phyloP scores from a whole-genome alignment of 2,888 invertebrate species.

The Cephus pulcher region DNA sequence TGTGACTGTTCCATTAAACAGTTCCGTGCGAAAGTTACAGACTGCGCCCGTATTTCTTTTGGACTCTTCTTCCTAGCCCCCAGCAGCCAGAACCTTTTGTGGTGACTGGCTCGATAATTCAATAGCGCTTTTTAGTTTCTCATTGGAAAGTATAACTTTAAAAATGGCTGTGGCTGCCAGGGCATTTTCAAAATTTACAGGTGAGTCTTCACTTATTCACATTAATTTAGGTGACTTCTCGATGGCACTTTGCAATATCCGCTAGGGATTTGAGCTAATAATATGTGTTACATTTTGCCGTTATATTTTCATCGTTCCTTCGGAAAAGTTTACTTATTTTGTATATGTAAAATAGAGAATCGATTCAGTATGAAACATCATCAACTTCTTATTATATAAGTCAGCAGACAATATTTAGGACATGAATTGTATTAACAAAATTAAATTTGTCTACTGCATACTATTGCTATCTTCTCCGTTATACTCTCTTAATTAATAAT shows the following conservation, averaged over 20 bases:
- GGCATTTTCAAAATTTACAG: slow-evolving; percentile 61
- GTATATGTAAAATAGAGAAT: not conserved
- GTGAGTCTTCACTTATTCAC: slow-evolving; percentile 35
- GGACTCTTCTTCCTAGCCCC: slow-evolving; percentile 36
- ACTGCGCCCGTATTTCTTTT: slow-evolving; percentile 36
- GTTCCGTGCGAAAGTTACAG: slow-evolving; percentile 29
- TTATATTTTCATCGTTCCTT: slow-evolving; percentile 19
- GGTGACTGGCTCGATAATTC: slow-evolving; percentile 35
- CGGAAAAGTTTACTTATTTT: not conserved
- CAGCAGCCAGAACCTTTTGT: slow-evolving; percentile 46
- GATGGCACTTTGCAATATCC: not conserved
- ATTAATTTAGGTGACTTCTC: slow-evolving; percentile 2
- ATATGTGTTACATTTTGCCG: slow-evolving; percentile 1
- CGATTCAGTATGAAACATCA: not conserved
- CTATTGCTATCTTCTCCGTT: not conserved
- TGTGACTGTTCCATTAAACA: slow-evolving; percentile 10
- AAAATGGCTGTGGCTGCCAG: slow-evolving; percentile 64
- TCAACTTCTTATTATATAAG: not conserved
- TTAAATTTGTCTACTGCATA: not conserved
- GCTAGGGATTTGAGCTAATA: not conserved
- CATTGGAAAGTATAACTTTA: not conserved
- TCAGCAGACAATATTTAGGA: not conserved
- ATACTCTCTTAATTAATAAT: not conserved
- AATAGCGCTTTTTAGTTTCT: slow-evolving; percentile 30
- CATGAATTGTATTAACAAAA: not conserved